A percentile compares a stretch with the other conserved stretches of the same genome.
These are phyloP conservation scores for Baryphthengus martii DNA, from an alignment of 2,113 vertebrate genomes.

Conservation along the genomic window DNA sequence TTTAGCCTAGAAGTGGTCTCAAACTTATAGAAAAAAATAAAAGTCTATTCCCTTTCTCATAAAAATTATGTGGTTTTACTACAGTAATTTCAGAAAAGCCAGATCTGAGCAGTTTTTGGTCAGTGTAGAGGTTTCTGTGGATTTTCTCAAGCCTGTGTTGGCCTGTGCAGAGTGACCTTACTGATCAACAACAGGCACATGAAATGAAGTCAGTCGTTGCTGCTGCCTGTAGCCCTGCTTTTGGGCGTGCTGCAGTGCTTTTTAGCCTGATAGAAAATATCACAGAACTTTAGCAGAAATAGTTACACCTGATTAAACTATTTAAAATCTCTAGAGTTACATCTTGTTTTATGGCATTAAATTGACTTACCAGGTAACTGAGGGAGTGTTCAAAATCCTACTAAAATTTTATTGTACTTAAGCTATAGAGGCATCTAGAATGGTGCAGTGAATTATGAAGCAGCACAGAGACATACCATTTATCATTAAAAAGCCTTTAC, in stretches of 20 bases:
- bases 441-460: constrained; percentile 67
- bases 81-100: not conserved
- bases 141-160: not conserved
- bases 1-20: not conserved
- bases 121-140: constrained; percentile 25
- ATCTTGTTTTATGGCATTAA: constrained; percentile 66
- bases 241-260: constrained; percentile 46
- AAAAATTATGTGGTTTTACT: not conserved
- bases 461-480: constrained; percentile 37
- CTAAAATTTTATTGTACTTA: constrained; percentile 74
- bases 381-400: constrained; percentile 63
- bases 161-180: constrained; percentile 3
- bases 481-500: constrained; percentile 74
- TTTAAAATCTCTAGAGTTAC: constrained; percentile 66
- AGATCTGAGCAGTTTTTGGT: not conserved
- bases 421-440: constrained; percentile 58
- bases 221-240: constrained; percentile 42
- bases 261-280: constrained; percentile 34
- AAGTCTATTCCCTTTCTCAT: not conserved
- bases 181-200: constrained; percentile 2
- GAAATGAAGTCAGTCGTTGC: constrained; percentile 49
- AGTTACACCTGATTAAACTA: constrained; percentile 72
- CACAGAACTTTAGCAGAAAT: constrained; percentile 64
- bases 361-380: constrained; percentile 74
- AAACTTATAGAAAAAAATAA: not conserved